Evolutionary conservation across 2,888 invertebrate species (phyloP), one percentile per base, ranked within the genome.

Genomic region (Drosophila nigricruria): DNA sequence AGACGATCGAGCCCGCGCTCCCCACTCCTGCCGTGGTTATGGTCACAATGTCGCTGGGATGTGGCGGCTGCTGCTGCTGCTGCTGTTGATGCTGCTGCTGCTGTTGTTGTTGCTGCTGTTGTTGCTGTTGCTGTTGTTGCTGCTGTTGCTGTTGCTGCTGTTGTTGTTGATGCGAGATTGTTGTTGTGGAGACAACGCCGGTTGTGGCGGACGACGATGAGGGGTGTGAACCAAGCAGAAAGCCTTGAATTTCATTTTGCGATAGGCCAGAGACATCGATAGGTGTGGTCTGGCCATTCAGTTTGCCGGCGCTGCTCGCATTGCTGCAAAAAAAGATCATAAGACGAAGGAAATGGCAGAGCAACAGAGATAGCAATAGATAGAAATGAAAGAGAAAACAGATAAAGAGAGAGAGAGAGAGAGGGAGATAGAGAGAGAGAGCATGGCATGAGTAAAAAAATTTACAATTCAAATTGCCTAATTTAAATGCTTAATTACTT

Each of bases 201-300:
- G 92, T 87, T 70, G 91, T 91, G 84, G 88, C 79, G 42, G 90
- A 77, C 67, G 91, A 84, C 59, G 92, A 91, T 72, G 92, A 92
- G 92, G 93, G 92, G 92, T 93, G 93, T 90, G 93, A 91, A 90
- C 93, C 93, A 87, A 93, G 92, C 88, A 93, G 89, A 90, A 93
- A 91, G 91, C 93, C 93, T 93, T 93, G 93, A 89, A 93, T 93
- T 91, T 93, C 93, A 92, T 93, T 93, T 91, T 93, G 93, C 91
- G 93, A 93, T 92, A 93, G 93, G 91, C 93, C 92, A 89, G 93
- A 92, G 84, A 93, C 93, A 89, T 93, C 93, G 80, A 93, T 92
- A 92, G 93, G 93, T 92, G 93, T 93, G 93, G 93, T 92, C 91
- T 93, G 93, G 80, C 93, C 93, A 87, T 93, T 93, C 76, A 93